phyloP scores from a whole-genome alignment of 2,797 vertebrate genomes.

The Leptatherina wallacei region DNA sequence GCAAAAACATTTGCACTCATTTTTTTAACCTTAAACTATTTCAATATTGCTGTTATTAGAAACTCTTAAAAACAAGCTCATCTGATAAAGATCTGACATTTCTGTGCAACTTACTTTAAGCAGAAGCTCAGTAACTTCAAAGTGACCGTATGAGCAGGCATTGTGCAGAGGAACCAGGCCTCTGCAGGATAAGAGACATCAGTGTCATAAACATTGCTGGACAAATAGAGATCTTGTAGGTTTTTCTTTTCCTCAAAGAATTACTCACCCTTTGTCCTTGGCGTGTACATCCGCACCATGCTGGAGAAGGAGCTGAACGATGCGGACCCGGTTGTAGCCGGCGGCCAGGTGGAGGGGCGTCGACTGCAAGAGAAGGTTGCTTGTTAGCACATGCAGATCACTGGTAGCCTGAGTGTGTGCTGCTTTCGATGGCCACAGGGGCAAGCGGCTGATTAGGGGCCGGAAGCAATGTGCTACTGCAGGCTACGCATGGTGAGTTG shows the following conservation, averaged over 20 bases:
- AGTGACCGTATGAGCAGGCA: constrained; percentile 98
- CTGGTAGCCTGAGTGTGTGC: background rate
- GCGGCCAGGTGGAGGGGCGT: constrained; percentile 98
- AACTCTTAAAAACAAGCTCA: background rate
- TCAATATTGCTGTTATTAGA: background rate
- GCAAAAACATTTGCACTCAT: background rate
- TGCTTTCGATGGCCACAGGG: constrained; percentile 62
- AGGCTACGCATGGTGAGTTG: constrained; percentile 72
- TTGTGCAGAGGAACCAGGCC: constrained; percentile 98
- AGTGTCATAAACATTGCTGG: background rate
- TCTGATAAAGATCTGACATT: background rate
- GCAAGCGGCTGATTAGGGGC: constrained; percentile 74
- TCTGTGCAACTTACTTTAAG: constrained; percentile 87
- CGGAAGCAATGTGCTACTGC: constrained; percentile 67
- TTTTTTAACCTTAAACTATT: background rate
- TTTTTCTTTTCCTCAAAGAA: too few relatives aligned
- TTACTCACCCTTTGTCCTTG: constrained; percentile 95
- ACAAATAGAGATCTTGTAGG: background rate
- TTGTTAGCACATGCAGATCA: constrained; percentile 29
- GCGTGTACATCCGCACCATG: constrained; percentile 98
- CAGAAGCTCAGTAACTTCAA: constrained; percentile 97
- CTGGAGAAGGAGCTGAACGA: constrained; percentile 98
- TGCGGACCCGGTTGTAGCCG: constrained; percentile 97
- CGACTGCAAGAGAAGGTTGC: constrained; percentile 84
- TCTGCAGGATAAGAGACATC: constrained; percentile 73